These are phyloP conservation scores for Loxodonta africana DNA, from an alignment of 2,113 vertebrate species.

Conservation along the genomic window DNA sequence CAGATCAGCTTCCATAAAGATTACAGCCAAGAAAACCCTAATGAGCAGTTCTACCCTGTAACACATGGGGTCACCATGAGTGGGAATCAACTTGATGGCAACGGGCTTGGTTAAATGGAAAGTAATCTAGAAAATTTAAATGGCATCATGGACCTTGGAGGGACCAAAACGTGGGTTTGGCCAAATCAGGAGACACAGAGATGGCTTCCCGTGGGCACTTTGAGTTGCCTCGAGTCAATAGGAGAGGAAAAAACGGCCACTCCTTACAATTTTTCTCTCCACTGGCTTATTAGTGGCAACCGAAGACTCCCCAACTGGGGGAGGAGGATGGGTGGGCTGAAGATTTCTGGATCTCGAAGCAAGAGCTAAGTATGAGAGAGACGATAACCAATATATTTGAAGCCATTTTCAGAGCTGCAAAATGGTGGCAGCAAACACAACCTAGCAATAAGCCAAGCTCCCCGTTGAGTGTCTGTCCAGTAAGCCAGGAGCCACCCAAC, in stretches of 20 bases:
- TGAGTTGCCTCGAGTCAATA: accelerated
- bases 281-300: no score
- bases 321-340: neutral
- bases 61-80: no score
- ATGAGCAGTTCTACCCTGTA: no score
- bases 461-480: accelerated
- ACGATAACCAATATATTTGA: accelerated
- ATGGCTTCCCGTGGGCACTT: neutral
- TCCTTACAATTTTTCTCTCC: no score
- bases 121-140: neutral
- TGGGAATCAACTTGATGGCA: no score
- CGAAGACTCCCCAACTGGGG: accelerated
- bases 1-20: no score
- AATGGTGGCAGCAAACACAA: neutral
- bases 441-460: accelerated
- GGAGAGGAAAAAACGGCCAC: accelerated
- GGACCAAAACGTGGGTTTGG: accelerated
- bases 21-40: no score
- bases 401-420: neutral
- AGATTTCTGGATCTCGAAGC: neutral
- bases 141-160: no score
- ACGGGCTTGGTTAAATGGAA: neutral
- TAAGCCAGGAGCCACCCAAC: neutral
- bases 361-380: no score
- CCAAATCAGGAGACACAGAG: neutral